Conservation (phyloP, 2,888 invertebrate species). For the Oxystoma pomonae region DNA sequence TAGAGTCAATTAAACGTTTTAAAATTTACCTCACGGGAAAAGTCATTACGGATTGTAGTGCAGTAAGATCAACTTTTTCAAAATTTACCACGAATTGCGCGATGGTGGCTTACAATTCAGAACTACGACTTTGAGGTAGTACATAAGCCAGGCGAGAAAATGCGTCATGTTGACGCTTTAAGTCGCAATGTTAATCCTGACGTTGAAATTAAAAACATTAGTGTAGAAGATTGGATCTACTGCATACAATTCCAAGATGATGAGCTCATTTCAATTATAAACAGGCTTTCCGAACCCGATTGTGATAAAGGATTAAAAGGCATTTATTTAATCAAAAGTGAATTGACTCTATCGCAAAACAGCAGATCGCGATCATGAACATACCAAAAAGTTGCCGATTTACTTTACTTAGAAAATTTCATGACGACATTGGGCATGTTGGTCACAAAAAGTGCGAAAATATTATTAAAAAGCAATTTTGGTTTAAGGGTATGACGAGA, state of each 20-base stretch:
- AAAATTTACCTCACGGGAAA: constrained; percentile 22
- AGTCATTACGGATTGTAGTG: constrained; percentile 25
- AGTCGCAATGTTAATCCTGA: constrained; percentile 27
- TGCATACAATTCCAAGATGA: too few relatives aligned
- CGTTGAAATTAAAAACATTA: too few relatives aligned
- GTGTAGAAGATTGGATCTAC: too few relatives aligned
- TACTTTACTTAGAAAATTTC: constrained; percentile 34
- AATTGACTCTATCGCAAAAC: constrained; percentile 20
- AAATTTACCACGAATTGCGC: constrained; percentile 25
- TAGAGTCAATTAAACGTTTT: constrained; percentile 24
- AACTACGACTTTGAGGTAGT: constrained; percentile 24
- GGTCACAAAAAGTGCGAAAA: constrained; percentile 26
- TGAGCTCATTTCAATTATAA: not conserved
- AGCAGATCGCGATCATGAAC: constrained; percentile 23
- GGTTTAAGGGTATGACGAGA: constrained; percentile 29
- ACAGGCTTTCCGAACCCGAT: not conserved
- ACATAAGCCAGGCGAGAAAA: constrained; percentile 19
- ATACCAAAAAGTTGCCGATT: constrained; percentile 32
- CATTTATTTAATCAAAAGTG: constrained; percentile 12
- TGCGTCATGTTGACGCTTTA: constrained; percentile 24
- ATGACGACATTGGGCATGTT: constrained; percentile 37
- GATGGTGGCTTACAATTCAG: constrained; percentile 26
- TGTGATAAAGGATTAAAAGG: not conserved
- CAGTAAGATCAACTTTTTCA: constrained; percentile 18
- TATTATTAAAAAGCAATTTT: constrained; percentile 32